phyloP scores from a whole-genome alignment of 2,797 vertebrate species.

The Rhinella marina region DNA sequence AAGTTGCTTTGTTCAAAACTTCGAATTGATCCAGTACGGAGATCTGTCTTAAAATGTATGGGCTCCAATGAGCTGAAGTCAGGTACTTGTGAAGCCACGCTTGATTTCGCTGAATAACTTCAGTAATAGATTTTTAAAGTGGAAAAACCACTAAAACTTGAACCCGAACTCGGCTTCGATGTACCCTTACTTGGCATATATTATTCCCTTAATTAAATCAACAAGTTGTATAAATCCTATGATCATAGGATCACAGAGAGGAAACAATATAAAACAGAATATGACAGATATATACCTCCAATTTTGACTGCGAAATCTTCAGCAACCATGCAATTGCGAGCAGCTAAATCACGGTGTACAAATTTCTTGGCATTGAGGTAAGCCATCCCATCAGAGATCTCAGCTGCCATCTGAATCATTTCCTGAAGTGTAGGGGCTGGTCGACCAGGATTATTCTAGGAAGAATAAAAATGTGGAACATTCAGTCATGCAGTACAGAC shows the following conservation, averaged over 20 bases:
- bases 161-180: too few relatives aligned
- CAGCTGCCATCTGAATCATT: conserved; percentile 95
- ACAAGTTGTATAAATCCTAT: neutral
- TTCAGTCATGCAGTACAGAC: neutral
- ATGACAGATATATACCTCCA: conserved; percentile 78
- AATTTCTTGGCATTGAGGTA: conserved; percentile 98
- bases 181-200: neutral
- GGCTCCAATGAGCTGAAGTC: too few relatives aligned
- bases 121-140: too few relatives aligned
- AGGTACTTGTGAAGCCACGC: too few relatives aligned
- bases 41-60: too few relatives aligned
- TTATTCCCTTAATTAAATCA: neutral
- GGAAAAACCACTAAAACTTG: too few relatives aligned
- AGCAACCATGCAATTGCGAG: conserved; percentile 98
- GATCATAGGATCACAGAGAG: neutral
- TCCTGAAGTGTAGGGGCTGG: conserved; percentile 87
- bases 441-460: conserved; percentile 89
- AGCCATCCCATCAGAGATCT: conserved; percentile 97
- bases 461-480: neutral
- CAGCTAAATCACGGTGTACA: conserved; percentile 95
- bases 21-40: too few relatives aligned
- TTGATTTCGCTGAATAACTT: too few relatives aligned
- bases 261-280: neutral
- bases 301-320: conserved; percentile 96
- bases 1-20: too few relatives aligned